A percentile compares a stretch with the other conserved stretches of the same genome.
phyloP scores from a whole-genome alignment of 2,888 invertebrate species.

The Spodoptera littoralis region DNA sequence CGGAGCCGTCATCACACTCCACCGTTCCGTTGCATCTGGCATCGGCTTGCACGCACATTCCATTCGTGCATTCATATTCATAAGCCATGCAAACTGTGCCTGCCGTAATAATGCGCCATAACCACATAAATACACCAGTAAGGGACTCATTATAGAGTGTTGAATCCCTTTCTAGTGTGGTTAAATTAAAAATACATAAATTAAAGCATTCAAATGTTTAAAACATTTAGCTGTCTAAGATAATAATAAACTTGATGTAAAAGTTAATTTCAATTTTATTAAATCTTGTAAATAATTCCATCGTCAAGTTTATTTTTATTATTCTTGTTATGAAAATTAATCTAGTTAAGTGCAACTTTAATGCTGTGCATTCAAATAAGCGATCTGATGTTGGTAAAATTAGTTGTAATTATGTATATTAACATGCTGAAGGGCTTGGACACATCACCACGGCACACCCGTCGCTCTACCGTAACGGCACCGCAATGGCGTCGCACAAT shows the following conservation, averaged over 20 bases:
- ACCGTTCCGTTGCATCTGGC: slow-evolving; percentile 85
- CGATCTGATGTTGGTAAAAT: slow-evolving; percentile 26
- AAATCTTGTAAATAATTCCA: background rate
- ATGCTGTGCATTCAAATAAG: slow-evolving; percentile 44
- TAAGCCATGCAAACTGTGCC: slow-evolving; percentile 87
- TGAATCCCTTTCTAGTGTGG: slow-evolving; percentile 47
- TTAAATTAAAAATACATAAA: slow-evolving; percentile 30
- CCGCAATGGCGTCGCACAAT: too few relatives aligned
- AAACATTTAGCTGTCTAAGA: slow-evolving; percentile 11
- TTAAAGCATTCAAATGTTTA: slow-evolving; percentile 23
- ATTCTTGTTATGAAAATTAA: slow-evolving; percentile 33
- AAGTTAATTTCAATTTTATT: background rate
- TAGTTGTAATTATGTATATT: slow-evolving; percentile 9
- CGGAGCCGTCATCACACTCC: slow-evolving; percentile 87
- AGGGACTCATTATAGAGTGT: slow-evolving; percentile 40
- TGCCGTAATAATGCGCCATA: slow-evolving; percentile 82
- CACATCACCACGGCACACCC: too few relatives aligned
- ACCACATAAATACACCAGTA: slow-evolving; percentile 69
- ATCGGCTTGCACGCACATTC: slow-evolving; percentile 88
- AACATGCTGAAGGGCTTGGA: slow-evolving; percentile 39
- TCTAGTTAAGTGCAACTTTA: slow-evolving; percentile 34
- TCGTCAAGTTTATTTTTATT: slow-evolving; percentile 30
- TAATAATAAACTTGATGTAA: slow-evolving; percentile 33
- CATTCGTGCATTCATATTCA: slow-evolving; percentile 90
- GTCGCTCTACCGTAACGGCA: too few relatives aligned